Percentiles rank a stretch among this genome's conserved stretches.
Conservation (phyloP, 2,113 vertebrate species). For the Grus americana region DNA sequence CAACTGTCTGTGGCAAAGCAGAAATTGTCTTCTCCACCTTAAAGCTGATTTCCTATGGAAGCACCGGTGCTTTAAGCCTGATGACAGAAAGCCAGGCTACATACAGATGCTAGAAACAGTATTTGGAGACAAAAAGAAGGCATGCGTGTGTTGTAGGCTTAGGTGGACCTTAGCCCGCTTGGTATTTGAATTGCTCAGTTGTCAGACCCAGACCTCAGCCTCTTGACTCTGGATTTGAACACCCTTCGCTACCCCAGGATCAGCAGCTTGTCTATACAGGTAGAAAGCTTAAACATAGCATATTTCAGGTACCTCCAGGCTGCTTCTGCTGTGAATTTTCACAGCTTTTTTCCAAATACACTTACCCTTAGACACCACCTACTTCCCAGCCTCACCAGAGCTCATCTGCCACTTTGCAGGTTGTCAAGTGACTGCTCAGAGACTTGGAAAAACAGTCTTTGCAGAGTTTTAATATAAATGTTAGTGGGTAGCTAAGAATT, state of each 20-base stretch:
- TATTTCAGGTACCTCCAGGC: not conserved
- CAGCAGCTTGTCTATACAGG: not conserved
- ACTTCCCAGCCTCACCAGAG: not conserved
- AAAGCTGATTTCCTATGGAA: not conserved
- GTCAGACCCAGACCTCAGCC: not conserved
- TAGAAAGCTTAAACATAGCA: accelerated
- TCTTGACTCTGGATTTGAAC: not conserved
- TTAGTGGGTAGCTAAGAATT: not conserved
- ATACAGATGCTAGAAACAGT: not conserved
- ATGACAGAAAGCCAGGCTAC: not conserved
- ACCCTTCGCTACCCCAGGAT: not conserved
- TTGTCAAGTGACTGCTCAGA: not conserved
- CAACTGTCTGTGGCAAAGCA: not conserved
- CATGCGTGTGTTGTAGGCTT: accelerated
- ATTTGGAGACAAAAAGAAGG: not conserved
- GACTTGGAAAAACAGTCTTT: not conserved
- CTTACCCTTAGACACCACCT: constrained; percentile 1
- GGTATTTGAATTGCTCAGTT: not conserved
- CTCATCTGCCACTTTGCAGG: not conserved
- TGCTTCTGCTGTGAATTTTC: not conserved
- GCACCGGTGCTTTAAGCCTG: not conserved
- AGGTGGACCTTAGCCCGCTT: not conserved
- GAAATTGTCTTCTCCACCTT: not conserved
- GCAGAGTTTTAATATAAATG: not conserved
- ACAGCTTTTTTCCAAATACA: not conserved